These are phyloP conservation scores for Pseudomyrmex flavicornis DNA, from an alignment of 1,140 invertebrate species.

Conservation along the genomic window DNA sequence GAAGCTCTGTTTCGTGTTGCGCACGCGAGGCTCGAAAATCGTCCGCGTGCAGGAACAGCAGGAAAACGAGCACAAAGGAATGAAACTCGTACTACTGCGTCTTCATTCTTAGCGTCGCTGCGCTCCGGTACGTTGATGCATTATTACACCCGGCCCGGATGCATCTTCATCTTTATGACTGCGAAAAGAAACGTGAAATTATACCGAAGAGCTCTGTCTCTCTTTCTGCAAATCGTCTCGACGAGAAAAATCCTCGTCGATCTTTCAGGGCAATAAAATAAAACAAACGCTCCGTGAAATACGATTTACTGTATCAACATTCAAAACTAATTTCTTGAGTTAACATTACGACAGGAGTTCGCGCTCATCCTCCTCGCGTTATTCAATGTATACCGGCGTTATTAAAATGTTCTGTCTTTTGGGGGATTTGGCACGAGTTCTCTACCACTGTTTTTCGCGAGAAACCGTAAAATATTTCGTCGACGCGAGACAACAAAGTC, in stretches of 20 bases:
- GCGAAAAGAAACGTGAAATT: constrained; percentile 45
- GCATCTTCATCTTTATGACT: constrained; percentile 50
- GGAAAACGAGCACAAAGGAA: constrained; percentile 15
- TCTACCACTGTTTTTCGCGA: background rate
- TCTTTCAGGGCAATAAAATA: background rate
- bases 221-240: background rate
- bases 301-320: too few species aligned
- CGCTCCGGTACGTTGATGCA: constrained; percentile 15
- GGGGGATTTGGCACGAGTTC: background rate
- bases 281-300: too few species aligned
- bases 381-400: background rate
- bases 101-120: constrained; percentile 16
- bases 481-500: constrained; percentile 35
- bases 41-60: background rate
- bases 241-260: background rate
- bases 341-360: background rate
- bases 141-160: constrained; percentile 43
- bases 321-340: background rate
- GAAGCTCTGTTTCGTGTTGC: too few species aligned
- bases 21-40: constrained; percentile 6
- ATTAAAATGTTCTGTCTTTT: constrained; percentile 13
- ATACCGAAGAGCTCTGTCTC: constrained; percentile 10
- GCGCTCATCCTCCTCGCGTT: background rate
- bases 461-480: background rate
- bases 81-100: constrained; percentile 19